Evolutionary conservation across 2,797 vertebrate genomes (phyloP), one percentile per base, ranked within the genome.

Genomic region (Nothura maculosa): DNA sequence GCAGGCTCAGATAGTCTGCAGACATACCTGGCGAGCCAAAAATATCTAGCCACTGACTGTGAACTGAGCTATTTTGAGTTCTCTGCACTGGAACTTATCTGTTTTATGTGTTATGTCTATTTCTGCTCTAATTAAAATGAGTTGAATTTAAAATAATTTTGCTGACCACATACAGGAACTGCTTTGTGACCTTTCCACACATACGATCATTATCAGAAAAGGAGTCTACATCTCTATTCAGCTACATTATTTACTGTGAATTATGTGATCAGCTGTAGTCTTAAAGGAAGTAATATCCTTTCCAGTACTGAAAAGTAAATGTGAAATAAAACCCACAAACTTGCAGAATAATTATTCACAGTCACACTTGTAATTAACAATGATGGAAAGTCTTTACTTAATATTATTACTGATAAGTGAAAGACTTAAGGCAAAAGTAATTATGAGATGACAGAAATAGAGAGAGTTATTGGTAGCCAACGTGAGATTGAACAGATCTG

Each of bases 331-430:
- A 1, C n/a, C 52, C 89, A 45, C 13, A 90, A 95, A 69, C 30
- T 72, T 87, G 32, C 40, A 72, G 73, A 89, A 72, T 81, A 96
- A 93, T 93, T 96, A 91, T 92, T 92, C 91, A 93, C 18, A 92
- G 91, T 95, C 86, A 93, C 81, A 72, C 55, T 93, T 82, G 72
- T 18, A 91, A 95, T 97, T 96, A 95, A 82, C 70, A 84, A 28
- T 90, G 73, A 90, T 81, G 42, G 82, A 94, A 94, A 87, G 34
- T 16, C 42, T 95, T 92, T 89, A 70, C 61, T 88, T 92, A 93
- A 85, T 81, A 92, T 87, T 88, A 92, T 81, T 73, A 62, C 30
- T 90, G 12, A 24, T 83, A 91, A 95, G 73, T 85, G 68, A 90
- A 89, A 85, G 63, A 76, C 74, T 95, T 93, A 87, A 87, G 32